Percentiles rank a stretch among this genome's conserved stretches.
These are phyloP conservation scores for Lepidurus arcticus DNA, from an alignment of 1,140 invertebrate genomes.

Conservation along the genomic window DNA sequence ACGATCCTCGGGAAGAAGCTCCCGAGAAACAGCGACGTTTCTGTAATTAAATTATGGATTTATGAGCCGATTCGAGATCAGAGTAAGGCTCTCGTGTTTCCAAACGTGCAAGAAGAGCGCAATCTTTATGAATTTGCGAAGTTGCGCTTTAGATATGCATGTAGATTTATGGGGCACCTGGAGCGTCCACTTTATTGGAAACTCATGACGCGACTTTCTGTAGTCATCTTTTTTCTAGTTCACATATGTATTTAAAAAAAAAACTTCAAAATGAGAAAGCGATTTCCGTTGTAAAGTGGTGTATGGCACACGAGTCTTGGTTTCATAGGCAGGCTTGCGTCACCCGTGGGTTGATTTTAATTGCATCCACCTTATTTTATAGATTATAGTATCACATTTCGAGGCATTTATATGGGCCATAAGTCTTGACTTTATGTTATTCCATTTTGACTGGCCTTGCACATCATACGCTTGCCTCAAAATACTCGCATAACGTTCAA, in stretches of 20 bases:
- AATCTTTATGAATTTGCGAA: not conserved
- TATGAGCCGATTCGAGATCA: not conserved
- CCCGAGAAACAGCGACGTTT: not conserved
- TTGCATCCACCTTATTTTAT: not conserved
- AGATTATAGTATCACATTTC: not conserved
- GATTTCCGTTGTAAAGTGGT: no score
- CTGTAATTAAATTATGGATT: not conserved
- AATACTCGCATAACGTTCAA: not conserved
- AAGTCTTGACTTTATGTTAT: not conserved
- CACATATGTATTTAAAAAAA: no score
- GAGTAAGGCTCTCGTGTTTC: not conserved
- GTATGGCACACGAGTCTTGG: no score
- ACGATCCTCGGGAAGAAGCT: not conserved
- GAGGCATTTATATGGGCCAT: not conserved
- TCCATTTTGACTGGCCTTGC: not conserved
- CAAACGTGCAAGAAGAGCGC: not conserved
- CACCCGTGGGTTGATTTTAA: conserved; percentile 11
- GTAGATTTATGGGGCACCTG: not conserved
- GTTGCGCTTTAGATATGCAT: not conserved
- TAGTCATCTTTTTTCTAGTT: no score
- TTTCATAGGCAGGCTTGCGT: not conserved
- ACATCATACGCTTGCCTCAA: not conserved
- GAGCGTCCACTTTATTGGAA: not conserved
- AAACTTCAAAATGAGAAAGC: no score
- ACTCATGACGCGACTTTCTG: not conserved